Conservation (phyloP, 2,113 vertebrate genomes). For the Anthoscopus minutus region DNA sequence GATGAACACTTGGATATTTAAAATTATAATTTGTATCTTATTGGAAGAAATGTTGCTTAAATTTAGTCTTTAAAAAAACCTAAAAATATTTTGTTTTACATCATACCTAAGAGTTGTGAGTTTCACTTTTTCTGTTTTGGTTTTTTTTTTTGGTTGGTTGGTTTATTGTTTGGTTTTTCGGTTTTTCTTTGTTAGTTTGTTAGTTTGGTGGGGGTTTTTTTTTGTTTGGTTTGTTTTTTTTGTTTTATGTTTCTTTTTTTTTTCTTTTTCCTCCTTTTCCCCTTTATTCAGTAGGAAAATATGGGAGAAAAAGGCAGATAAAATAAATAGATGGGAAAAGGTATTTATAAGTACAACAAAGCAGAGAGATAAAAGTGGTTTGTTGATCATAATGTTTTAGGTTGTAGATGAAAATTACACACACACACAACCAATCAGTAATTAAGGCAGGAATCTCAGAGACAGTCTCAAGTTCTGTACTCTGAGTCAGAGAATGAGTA, state of each 20-base stretch:
- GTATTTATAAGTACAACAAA: background rate
- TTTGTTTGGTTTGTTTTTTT: no score
- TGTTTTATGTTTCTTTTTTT: no score
- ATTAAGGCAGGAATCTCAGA: background rate
- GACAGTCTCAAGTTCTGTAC: background rate
- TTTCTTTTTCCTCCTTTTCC: background rate
- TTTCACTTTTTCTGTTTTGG: no score
- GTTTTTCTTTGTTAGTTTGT: no score
- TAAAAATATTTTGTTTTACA: background rate
- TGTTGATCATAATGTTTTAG: background rate
- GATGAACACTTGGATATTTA: background rate
- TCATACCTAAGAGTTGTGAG: background rate
- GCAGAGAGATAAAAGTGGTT: background rate
- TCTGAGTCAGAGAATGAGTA: background rate
- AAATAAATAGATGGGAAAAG: background rate
- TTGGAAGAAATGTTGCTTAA: background rate
- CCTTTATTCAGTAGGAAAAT: background rate
- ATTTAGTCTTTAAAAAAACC: background rate
- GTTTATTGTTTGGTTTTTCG: background rate
- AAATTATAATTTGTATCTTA: background rate
- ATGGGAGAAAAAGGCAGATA: fast-evolving
- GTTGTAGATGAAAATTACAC: background rate
- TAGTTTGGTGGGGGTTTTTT: no score
- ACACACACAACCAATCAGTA: background rate
- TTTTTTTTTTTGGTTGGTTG: background rate